Evolutionary conservation across 2,113 vertebrate genomes (phyloP), one percentile per base, ranked within the genome.

Genomic region (Podilymbus podiceps): DNA sequence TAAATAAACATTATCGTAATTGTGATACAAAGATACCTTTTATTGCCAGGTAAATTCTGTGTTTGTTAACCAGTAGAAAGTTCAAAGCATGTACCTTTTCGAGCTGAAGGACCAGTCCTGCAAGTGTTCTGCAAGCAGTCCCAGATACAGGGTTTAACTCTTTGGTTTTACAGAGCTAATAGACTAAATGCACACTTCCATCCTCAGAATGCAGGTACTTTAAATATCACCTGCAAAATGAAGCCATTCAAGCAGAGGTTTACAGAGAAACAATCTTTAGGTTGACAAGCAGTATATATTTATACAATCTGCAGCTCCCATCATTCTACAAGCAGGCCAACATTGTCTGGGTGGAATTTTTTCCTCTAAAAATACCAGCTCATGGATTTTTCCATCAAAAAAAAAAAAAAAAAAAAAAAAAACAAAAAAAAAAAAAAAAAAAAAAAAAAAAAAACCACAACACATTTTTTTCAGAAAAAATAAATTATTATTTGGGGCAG

Each of bases 1-100:
- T 98, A 98, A 98, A 97, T 97, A 98, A 98, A 97, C 97, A 97
- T 97, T 96, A 95, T 90, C 96, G 95, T 94, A 85, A 59, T 80
- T 67, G 24, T 66, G 89, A 94, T 95, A 81, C 62, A 97, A 94
- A 96, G 90, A 90, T 78, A 95, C 52, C 85, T 85, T 78, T 81
- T 78, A 87, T 58, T 86, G 47, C 72, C 68, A 96, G 83, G 94
- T 90, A 96, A 96, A 96, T 77, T 90, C 71, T 59, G n/a, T 40
- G 35, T 87, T 95, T 87, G 60, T 49, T 94, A 91, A 96, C 25
- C 28, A 93, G 82, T 42, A 77, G 25, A 68, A 53, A 91, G 40
- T 42, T 89, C 3, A 6, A 83, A 90, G 49, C 47, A 24, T 58
- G 72, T 42, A 75, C 75, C 35, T 77, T n/a, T 67, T 47, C 31